phyloP scores from a whole-genome alignment of 2,888 invertebrate species.

The Hyposoter didymator region DNA sequence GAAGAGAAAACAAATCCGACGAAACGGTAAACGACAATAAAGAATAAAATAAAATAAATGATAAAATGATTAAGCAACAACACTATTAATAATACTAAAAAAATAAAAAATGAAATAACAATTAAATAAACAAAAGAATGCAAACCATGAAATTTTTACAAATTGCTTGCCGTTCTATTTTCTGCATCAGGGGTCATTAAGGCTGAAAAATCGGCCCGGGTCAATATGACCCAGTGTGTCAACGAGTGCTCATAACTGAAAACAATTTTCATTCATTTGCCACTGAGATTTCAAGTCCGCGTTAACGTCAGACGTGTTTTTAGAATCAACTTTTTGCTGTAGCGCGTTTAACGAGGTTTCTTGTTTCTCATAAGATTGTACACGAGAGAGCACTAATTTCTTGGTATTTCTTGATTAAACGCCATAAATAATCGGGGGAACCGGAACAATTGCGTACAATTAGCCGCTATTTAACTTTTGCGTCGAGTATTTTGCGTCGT shows the following conservation, averaged over 20 bases:
- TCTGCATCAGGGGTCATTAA: not conserved
- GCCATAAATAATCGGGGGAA: constrained; percentile 36
- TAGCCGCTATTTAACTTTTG: constrained; percentile 51
- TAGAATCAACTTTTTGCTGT: not conserved
- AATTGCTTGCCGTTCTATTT: not conserved
- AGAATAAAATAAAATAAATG: not conserved
- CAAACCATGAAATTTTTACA: too few relatives aligned
- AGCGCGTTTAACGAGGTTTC: not conserved
- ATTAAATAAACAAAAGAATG: not conserved
- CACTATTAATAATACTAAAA: too few relatives aligned
- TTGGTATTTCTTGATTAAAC: constrained; percentile 44
- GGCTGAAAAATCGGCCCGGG: not conserved
- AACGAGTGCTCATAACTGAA: too few relatives aligned
- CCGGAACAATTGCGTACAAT: constrained; percentile 45
- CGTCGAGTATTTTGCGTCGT: constrained; percentile 10
- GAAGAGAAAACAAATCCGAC: not conserved
- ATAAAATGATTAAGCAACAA: too few relatives aligned
- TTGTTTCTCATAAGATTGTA: constrained; percentile 2
- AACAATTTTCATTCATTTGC: not conserved
- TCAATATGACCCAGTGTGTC: not conserved
- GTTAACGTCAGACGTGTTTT: not conserved
- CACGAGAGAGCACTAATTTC: not conserved
- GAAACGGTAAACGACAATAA: too few relatives aligned
- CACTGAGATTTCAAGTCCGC: not conserved
- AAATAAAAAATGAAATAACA: not conserved